Conservation (phyloP, 2,888 invertebrate species). For the Thecocarcelia acutangulata region DNA sequence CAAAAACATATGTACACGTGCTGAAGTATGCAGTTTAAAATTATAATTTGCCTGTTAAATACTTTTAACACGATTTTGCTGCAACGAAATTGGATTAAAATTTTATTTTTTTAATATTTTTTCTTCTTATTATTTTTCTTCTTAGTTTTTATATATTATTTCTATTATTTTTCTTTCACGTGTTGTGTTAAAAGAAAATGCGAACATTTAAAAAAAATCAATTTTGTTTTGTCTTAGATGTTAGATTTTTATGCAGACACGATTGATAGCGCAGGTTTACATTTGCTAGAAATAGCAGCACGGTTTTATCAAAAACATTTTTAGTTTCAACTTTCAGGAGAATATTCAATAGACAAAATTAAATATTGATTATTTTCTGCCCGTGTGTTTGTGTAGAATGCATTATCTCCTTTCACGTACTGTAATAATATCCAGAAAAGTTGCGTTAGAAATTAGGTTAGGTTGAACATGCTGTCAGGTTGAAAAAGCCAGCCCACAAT, state of each 20-base stretch:
- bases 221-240: constrained; percentile 12
- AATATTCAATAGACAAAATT: no score
- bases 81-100: constrained; percentile 37
- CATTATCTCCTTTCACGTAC: no score
- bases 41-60: not conserved
- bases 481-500: no score
- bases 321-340: constrained; percentile 2
- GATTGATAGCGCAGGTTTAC: constrained; percentile 52
- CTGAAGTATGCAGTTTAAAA: no score
- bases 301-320: not conserved
- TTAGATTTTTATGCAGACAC: constrained; percentile 25
- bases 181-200: no score
- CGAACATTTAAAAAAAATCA: constrained; percentile 19
- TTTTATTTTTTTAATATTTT: constrained; percentile 6
- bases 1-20: not conserved
- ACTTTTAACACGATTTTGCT: constrained; percentile 10
- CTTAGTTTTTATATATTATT: not conserved
- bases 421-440: no score
- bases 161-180: not conserved
- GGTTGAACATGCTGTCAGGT: no score
- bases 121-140: not conserved
- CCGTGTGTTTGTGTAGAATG: no score
- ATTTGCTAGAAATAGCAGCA: constrained; percentile 12
- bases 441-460: no score
- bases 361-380: no score